Percentiles rank a stretch among this genome's conserved stretches.
Conservation (phyloP, 2,888 invertebrate species). For the Oscheius sp. region DNA sequence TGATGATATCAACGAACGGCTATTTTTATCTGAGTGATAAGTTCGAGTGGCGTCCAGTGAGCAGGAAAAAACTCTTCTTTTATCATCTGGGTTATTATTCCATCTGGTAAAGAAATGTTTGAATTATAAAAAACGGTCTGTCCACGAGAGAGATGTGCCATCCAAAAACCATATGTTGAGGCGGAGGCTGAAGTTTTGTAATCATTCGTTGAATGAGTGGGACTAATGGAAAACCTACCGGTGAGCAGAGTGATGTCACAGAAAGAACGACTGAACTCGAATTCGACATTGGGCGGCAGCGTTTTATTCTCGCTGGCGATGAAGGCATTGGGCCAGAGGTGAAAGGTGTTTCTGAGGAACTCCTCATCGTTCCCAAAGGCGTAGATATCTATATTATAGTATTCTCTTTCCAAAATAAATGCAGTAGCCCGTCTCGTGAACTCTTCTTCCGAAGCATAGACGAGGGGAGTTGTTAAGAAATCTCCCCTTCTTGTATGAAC, state of each 20-base stretch:
- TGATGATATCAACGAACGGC: too few relatives aligned
- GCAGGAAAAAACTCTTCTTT: conserved; percentile 14
- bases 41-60: conserved; percentile 8
- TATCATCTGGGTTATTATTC: conserved; percentile 12
- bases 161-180: conserved; percentile 29
- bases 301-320: not conserved
- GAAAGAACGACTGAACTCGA: conserved; percentile 25
- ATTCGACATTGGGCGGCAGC: conserved; percentile 23
- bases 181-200: conserved; percentile 13
- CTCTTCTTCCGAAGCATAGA: not conserved
- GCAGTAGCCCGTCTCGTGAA: conserved; percentile 5
- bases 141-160: conserved; percentile 18
- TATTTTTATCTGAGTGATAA: too few relatives aligned
- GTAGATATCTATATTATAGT: not conserved
- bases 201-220: not conserved
- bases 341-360: not conserved
- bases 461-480: not conserved
- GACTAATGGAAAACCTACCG: too few relatives aligned
- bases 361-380: conserved; percentile 9
- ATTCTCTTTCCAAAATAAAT: not conserved
- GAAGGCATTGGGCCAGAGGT: not conserved
- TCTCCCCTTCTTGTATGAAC: conserved; percentile 27
- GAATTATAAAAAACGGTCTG: conserved; percentile 18
- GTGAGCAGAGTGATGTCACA: conserved; percentile 27
- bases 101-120: conserved; percentile 8